Evolutionary conservation across 1,140 invertebrate genomes (phyloP).

Genomic region (Sinonovacula constricta): DNA sequence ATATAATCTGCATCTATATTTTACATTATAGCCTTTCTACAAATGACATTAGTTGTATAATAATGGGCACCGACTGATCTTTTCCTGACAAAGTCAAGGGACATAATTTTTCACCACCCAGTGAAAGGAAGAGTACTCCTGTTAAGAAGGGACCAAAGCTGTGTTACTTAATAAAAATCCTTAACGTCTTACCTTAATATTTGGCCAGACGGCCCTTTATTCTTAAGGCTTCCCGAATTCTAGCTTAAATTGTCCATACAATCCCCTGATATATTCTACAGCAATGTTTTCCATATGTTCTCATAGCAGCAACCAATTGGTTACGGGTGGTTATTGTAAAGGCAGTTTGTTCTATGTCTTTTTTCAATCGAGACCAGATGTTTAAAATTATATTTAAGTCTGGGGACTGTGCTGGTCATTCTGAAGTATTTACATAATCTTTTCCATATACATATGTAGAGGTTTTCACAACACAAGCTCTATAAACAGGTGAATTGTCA

Average conservation of each 20-base stretch:
- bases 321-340: no score
- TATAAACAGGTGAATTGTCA: constrained; percentile 19
- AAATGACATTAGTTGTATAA: no score
- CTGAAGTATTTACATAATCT: neutral
- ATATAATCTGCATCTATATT: no score
- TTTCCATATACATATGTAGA: neutral
- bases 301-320: no score
- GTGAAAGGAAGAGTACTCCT: neutral
- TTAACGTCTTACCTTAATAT: neutral
- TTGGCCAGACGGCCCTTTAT: neutral
- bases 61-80: no score
- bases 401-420: neutral
- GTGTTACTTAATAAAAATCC: neutral
- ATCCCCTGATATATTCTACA: no score
- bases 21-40: no score
- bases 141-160: neutral
- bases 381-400: neutral
- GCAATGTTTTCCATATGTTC: no score
- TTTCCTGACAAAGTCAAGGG: no score
- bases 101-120: neutral
- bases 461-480: neutral
- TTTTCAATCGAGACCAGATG: neutral
- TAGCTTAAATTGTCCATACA: no score
- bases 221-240: no score
- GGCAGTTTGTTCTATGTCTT: no score